Conservation (phyloP, 2,797 vertebrate species). For the Channa striata region DNA sequence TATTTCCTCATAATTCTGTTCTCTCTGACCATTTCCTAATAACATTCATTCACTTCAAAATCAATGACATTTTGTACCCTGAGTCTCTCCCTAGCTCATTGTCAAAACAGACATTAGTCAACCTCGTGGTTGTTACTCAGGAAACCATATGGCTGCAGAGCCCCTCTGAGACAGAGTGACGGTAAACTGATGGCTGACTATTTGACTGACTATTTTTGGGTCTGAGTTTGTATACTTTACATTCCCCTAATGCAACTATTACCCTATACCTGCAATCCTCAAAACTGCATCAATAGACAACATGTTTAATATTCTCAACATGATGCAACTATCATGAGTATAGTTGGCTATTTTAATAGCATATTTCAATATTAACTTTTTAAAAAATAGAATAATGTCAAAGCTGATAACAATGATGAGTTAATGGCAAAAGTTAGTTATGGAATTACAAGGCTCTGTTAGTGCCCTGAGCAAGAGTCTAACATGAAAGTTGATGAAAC, state of each 20-base stretch:
- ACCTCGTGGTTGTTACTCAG: conserved; percentile 25
- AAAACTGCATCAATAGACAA: not conserved
- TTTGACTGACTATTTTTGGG: not conserved
- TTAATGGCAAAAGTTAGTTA: conserved; percentile 11
- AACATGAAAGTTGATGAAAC: no score
- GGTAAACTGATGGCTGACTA: not conserved
- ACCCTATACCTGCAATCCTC: not conserved
- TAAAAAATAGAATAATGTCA: not conserved
- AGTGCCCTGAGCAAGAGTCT: no score
- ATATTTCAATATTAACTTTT: not conserved
- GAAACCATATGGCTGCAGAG: conserved; percentile 46
- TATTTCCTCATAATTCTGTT: no score
- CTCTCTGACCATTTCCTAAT: no score
- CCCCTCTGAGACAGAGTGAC: not conserved
- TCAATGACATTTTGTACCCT: conserved; percentile 17
- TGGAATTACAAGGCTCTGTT: no score
- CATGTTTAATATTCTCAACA: not conserved
- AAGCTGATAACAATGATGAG: not conserved
- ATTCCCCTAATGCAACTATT: not conserved
- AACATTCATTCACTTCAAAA: conserved; percentile 26
- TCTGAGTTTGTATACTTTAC: no score
- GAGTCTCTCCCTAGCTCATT: conserved; percentile 25
- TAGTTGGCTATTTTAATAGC: not conserved
- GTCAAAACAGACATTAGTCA: conserved; percentile 46
- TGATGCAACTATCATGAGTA: not conserved